Evolutionary conservation across 2,888 invertebrate species (phyloP).

Genomic region (Cryptophagus acutangulus): DNA sequence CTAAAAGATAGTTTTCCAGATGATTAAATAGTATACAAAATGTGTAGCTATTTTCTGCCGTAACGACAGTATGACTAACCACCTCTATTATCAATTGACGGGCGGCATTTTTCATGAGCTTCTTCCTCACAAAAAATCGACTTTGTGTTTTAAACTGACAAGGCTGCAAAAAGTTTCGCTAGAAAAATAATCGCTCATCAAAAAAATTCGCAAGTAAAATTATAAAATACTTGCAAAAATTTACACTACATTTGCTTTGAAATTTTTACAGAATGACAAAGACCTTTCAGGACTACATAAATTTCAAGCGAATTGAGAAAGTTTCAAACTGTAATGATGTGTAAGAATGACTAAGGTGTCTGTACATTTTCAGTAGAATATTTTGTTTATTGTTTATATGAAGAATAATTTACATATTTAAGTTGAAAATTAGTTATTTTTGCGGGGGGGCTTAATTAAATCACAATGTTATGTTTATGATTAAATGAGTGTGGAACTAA

Average conservation of each 20-base stretch:
- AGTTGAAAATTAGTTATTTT: no score
- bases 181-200: neutral
- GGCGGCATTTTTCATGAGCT: constrained; percentile 16
- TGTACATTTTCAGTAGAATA: no score
- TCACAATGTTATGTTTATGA: no score
- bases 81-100: constrained; percentile 20
- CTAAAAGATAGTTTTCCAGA: constrained; percentile 19
- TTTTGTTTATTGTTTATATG: no score
- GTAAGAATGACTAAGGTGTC: constrained; percentile 41
- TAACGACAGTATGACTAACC: constrained; percentile 22
- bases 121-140: constrained; percentile 12
- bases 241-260: constrained; percentile 36
- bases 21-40: constrained; percentile 16
- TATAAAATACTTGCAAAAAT: constrained; percentile 20
- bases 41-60: constrained; percentile 12
- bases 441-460: no score
- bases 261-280: constrained; percentile 32
- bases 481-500: no score
- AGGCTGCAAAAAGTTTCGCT: neutral
- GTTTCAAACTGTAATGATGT: constrained; percentile 43
- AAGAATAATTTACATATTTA: no score
- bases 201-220: constrained; percentile 8
- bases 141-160: constrained; percentile 14
- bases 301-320: constrained; percentile 39
- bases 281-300: constrained; percentile 37